Conservation (phyloP, 2,888 invertebrate genomes). For the Andrena camellia region DNA sequence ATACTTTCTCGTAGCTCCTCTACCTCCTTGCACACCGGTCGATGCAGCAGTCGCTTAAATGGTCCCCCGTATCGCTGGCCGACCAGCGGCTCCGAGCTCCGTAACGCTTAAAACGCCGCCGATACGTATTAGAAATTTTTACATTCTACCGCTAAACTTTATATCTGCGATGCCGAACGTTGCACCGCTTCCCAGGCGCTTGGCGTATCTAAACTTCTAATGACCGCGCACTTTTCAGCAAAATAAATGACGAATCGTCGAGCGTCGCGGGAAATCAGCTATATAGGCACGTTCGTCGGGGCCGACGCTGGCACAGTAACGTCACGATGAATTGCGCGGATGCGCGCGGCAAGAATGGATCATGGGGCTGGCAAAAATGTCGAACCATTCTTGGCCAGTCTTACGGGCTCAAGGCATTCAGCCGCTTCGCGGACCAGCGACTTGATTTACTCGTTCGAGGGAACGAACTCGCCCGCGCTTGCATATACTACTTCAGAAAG, state of each 20-base stretch:
- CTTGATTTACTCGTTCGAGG: conserved; percentile 76
- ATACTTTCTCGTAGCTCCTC: conserved; percentile 81
- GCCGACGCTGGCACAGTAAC: conserved; percentile 22
- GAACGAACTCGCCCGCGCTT: conserved; percentile 72
- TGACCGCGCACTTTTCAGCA: background rate
- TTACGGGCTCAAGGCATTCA: conserved; percentile 67
- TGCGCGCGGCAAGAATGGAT: conserved; percentile 59
- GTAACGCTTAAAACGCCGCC: background rate
- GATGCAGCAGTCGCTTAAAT: conserved; percentile 83
- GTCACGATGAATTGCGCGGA: conserved; percentile 54
- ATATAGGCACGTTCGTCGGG: background rate
- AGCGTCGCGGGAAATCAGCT: background rate
- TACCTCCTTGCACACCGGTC: conserved; percentile 73
- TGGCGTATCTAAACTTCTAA: background rate
- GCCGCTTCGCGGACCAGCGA: conserved; percentile 69
- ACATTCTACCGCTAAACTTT: background rate
- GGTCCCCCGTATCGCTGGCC: conserved; percentile 69
- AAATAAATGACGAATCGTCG: background rate
- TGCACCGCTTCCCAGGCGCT: background rate
- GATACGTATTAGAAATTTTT: conserved; percentile 19
- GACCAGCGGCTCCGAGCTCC: conserved; percentile 35
- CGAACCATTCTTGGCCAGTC: conserved; percentile 70
- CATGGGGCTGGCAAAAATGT: conserved; percentile 56
- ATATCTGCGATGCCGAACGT: background rate
- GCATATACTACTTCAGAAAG: conserved; percentile 54